Percentiles rank a stretch among this genome's conserved stretches.
These are phyloP conservation scores for Taxidea taxus DNA, from an alignment of 2,113 vertebrate species.

Conservation along the genomic window DNA sequence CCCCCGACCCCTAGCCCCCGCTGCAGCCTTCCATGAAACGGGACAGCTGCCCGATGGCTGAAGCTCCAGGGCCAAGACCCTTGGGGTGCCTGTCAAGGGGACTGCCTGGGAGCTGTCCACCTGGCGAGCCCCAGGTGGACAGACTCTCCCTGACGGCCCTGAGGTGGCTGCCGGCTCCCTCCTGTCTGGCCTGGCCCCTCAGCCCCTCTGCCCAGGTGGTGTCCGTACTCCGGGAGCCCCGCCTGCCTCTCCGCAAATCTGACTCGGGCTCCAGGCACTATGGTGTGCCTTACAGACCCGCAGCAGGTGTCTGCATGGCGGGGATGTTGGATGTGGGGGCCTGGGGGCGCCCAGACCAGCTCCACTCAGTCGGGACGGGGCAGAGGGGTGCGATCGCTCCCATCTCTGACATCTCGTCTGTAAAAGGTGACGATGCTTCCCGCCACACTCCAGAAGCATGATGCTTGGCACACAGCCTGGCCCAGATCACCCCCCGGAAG, in stretches of 20 bases:
- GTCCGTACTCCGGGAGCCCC: not conserved
- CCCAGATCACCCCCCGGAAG: not conserved
- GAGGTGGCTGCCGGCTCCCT: not conserved
- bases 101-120: not conserved
- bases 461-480: not conserved
- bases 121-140: not conserved
- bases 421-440: not conserved
- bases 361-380: not conserved
- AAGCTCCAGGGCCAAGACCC: not conserved
- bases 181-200: not conserved
- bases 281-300: rapidly evolving
- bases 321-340: not conserved
- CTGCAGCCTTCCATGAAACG: rapidly evolving
- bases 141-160: not conserved
- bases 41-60: not conserved
- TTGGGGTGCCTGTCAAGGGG: not conserved
- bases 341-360: not conserved
- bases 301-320: not conserved
- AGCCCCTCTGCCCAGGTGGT: not conserved
- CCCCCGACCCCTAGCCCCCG: not conserved
- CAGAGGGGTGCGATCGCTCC: not conserved
- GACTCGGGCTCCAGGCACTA: rapidly evolving
- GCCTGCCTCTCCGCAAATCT: not conserved
- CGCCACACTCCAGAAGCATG: not conserved
- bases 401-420: not conserved